Percentiles rank a stretch among this genome's conserved stretches.
phyloP scores from a whole-genome alignment of 53 echinoderm and acorn worm species.

The Stichopus horrens region DNA sequence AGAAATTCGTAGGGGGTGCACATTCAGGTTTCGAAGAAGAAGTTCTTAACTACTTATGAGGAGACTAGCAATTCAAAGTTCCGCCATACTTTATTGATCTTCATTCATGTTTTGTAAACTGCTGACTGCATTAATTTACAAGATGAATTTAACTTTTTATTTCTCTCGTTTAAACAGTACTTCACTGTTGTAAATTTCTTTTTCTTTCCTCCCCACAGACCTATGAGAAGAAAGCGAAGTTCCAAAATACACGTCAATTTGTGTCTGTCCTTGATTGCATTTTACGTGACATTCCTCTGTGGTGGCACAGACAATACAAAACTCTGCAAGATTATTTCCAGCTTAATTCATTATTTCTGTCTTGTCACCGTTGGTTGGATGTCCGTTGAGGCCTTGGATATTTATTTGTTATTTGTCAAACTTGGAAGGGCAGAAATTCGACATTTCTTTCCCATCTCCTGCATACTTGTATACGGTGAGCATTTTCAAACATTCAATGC shows the following conservation, averaged over 20 bases:
- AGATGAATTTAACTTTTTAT: too few relatives aligned
- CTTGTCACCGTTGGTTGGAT: not conserved
- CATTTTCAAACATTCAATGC: too few relatives aligned
- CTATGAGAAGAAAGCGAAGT: not conserved
- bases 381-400: not conserved
- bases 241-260: not conserved
- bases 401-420: conserved; percentile 7
- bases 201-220: not conserved
- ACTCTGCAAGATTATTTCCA: not conserved
- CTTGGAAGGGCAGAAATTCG: not conserved
- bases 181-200: not conserved
- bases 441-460: not conserved
- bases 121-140: too few relatives aligned
- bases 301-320: not conserved
- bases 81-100: too few relatives aligned
- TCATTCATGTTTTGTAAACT: too few relatives aligned
- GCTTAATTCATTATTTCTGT: not conserved
- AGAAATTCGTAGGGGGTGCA: too few relatives aligned
- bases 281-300: not conserved
- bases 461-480: conserved; percentile 1
- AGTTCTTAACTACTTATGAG: too few relatives aligned
- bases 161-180: too few relatives aligned
- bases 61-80: too few relatives aligned
- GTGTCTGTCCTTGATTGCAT: conserved; percentile 15
- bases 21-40: too few relatives aligned